Conservation (phyloP, 2,797 vertebrate genomes). For the Myotis pilosus region DNA sequence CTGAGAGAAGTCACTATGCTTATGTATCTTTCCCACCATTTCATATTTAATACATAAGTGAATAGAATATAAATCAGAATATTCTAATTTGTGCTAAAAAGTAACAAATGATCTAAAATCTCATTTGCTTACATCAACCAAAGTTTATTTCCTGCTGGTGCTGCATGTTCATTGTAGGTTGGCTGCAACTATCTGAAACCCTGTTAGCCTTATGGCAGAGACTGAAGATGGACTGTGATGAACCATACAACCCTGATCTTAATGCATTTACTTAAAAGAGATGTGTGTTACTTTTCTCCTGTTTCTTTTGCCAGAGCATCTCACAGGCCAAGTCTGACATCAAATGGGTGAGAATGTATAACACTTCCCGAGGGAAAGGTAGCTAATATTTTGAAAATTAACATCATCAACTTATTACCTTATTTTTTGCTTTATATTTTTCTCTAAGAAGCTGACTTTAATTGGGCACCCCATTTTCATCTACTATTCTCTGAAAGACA, state of each 20-base stretch:
- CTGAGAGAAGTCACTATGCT: background rate
- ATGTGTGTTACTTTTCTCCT: background rate
- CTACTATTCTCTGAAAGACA: background rate
- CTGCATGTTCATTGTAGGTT: background rate
- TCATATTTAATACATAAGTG: background rate
- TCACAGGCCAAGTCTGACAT: background rate
- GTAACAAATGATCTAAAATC: background rate
- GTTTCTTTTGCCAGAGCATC: background rate
- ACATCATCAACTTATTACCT: background rate
- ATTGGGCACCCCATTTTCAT: background rate
- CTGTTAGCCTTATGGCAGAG: background rate
- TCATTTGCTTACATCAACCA: background rate
- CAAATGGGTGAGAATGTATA: background rate
- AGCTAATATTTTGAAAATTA: conserved; percentile 35
- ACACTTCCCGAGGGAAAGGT: background rate
- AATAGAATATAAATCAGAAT: background rate
- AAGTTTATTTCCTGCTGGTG: background rate
- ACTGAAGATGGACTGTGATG: background rate
- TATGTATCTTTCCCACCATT: background rate
- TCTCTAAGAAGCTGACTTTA: background rate
- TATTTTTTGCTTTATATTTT: background rate
- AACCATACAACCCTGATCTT: background rate
- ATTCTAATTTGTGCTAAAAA: background rate
- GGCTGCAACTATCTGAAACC: background rate
- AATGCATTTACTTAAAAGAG: background rate